These are phyloP conservation scores for Sphaerophoria taeniata DNA, from an alignment of 2,888 invertebrate genomes.

Conservation along the genomic window DNA sequence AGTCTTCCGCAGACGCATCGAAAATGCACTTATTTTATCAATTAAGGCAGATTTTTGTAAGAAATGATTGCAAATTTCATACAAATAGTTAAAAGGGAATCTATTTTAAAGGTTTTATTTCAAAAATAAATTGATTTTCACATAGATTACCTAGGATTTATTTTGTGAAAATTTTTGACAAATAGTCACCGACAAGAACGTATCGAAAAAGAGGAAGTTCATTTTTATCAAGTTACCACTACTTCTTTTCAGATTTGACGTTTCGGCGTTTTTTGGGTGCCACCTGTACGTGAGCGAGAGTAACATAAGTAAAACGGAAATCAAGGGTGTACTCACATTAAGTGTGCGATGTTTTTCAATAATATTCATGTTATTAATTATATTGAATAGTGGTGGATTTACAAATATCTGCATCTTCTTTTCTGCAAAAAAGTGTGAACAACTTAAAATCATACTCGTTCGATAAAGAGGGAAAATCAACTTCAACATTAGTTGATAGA, in stretches of 20 bases:
- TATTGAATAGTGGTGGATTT: no score
- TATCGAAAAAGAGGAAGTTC: constrained; percentile 83
- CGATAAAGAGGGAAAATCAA: no score
- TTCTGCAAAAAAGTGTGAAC: no score
- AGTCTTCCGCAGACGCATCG: background rate
- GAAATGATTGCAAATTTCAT: constrained; percentile 49
- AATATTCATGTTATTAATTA: no score
- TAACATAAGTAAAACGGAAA: background rate
- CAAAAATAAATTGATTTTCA: constrained; percentile 75
- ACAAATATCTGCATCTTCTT: no score
- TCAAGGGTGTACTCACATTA: background rate
- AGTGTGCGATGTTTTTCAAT: no score
- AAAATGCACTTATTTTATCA: constrained; percentile 28
- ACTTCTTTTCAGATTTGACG: constrained; percentile 64
- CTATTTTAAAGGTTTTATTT: constrained; percentile 27
- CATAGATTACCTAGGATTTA: constrained; percentile 83
- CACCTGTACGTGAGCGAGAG: constrained; percentile 26
- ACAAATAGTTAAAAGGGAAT: constrained; percentile 18
- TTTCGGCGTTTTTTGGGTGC: background rate
- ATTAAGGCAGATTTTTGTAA: background rate
- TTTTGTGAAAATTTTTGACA: constrained; percentile 81
- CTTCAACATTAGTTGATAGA: no score
- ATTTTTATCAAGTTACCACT: constrained; percentile 78
- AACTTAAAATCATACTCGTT: no score
- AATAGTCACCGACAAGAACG: constrained; percentile 82